These are phyloP conservation scores for Notospermus geniculatus DNA, from an alignment of 1,140 invertebrate genomes.

Conservation along the genomic window DNA sequence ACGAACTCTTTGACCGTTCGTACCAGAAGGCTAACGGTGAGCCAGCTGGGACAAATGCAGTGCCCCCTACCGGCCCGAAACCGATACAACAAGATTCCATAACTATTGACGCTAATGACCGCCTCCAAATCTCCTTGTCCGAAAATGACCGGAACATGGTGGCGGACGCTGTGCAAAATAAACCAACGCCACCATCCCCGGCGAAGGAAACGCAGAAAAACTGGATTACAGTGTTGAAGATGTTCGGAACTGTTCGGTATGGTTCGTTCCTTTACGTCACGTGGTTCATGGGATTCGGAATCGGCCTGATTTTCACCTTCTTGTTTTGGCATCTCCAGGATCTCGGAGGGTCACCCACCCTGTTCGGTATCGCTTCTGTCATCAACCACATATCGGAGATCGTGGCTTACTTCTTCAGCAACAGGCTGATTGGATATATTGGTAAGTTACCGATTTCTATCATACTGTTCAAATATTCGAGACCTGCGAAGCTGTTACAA, in stretches of 20 bases:
- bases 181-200: background rate
- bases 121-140: background rate
- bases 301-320: conserved; percentile 98
- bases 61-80: background rate
- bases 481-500: no score
- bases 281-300: conserved; percentile 99
- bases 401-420: conserved; percentile 97
- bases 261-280: conserved; percentile 87
- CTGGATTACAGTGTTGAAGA: conserved; percentile 46
- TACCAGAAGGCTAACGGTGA: conserved; percentile 1
- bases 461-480: no score
- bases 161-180: background rate
- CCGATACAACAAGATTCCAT: conserved; percentile 1
- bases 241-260: conserved; percentile 42
- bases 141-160: background rate
- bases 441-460: conserved; percentile 37
- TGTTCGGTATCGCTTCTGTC: conserved; percentile 96
- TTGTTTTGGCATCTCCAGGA: conserved; percentile 98
- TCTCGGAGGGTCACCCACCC: conserved; percentile 90
- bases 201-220: conserved; percentile 24
- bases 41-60: background rate
- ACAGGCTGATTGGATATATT: conserved; percentile 72
- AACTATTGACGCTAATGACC: conserved; percentile 1
- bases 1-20: conserved; percentile 19
- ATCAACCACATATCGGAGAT: conserved; percentile 99